Conservation (phyloP, 2,797 vertebrate genomes). For the Botia almorhae region DNA sequence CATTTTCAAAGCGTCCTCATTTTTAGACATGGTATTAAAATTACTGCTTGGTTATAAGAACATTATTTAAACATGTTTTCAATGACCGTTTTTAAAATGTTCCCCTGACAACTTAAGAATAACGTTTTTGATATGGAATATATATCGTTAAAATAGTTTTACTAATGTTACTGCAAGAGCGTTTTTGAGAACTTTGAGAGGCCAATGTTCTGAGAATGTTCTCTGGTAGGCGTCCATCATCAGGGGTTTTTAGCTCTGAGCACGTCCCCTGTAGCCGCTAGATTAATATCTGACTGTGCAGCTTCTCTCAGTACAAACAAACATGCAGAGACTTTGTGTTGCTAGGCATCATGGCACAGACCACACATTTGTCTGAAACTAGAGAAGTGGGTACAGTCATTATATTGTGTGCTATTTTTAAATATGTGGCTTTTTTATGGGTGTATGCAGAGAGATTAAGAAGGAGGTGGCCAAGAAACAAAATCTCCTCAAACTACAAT, state of each 20-base stretch:
- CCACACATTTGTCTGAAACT: conserved; percentile 33
- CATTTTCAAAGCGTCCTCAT: too few relatives aligned
- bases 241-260: conserved; percentile 27
- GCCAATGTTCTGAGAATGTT: too few relatives aligned
- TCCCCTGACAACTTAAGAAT: too few relatives aligned
- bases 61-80: too few relatives aligned
- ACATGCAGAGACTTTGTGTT: conserved; percentile 55
- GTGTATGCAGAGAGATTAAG: neutral
- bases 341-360: conserved; percentile 48
- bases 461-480: neutral
- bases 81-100: too few relatives aligned
- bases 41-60: too few relatives aligned
- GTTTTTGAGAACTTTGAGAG: too few relatives aligned
- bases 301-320: conserved; percentile 55
- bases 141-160: too few relatives aligned
- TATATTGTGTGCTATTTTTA: neutral
- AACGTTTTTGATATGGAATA: too few relatives aligned
- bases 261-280: conserved; percentile 7
- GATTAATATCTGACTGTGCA: conserved; percentile 48
- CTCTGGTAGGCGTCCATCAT: conserved; percentile 9
- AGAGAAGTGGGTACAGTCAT: conserved; percentile 32
- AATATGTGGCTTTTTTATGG: conserved; percentile 17
- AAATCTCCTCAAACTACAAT: neutral
- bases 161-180: too few relatives aligned
- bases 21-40: too few relatives aligned